Evolutionary conservation across 2,888 invertebrate genomes (phyloP).

Genomic region (Epinotia brunnichana): DNA sequence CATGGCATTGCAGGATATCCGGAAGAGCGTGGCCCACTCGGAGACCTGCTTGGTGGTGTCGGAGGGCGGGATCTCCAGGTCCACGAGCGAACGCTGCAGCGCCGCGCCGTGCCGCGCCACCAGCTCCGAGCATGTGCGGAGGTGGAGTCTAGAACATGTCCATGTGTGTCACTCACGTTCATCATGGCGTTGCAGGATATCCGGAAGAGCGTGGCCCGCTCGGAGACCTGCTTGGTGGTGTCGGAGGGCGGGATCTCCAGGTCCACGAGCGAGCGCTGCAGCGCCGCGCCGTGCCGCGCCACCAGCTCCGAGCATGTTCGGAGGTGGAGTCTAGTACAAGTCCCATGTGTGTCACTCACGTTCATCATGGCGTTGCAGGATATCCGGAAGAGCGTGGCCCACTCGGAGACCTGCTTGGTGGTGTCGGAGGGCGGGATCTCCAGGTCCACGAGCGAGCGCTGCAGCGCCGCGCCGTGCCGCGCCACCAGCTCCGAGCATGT

Average conservation of each 20-base stretch:
- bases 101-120: slow-evolving; percentile 94
- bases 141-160: background rate
- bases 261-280: background rate
- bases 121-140: slow-evolving; percentile 89
- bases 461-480: slow-evolving; percentile 93
- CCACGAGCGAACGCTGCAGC: slow-evolving; percentile 90
- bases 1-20: slow-evolving; percentile 98
- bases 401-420: slow-evolving; percentile 95
- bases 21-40: slow-evolving; percentile 96
- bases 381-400: slow-evolving; percentile 97
- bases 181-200: too few relatives aligned
- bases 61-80: slow-evolving; percentile 89
- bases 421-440: slow-evolving; percentile 89
- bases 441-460: slow-evolving; percentile 90
- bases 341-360: slow-evolving; percentile 72
- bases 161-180: too few relatives aligned
- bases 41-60: slow-evolving; percentile 94
- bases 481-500: slow-evolving; percentile 93
- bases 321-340: background rate
- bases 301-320: background rate
- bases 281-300: background rate
- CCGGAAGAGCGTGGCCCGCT: too few relatives aligned
- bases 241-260: background rate
- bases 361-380: slow-evolving; percentile 98
- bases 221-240: background rate